Evolutionary conservation across 1,140 invertebrate genomes (phyloP).

Genomic region (Drosophila sp.): DNA sequence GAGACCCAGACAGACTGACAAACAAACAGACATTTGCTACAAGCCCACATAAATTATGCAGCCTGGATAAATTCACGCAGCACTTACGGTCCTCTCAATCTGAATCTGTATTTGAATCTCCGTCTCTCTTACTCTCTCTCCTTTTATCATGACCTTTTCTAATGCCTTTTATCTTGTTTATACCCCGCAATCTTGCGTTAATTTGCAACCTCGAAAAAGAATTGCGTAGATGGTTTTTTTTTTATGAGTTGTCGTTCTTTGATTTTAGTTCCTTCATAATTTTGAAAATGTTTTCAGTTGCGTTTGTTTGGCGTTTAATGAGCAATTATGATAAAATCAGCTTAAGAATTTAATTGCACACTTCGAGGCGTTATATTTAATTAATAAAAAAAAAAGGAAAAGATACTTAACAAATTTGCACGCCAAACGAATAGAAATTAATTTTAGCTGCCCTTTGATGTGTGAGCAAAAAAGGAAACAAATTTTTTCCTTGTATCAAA

Average conservation of each 20-base stretch:
- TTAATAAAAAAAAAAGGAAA: not conserved
- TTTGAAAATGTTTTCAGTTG: conserved; percentile 10
- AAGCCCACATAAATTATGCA: conserved; percentile 68
- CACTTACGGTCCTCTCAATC: not conserved
- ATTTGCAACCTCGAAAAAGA: conserved; percentile 54
- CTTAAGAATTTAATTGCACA: conserved; percentile 32
- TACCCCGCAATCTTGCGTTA: conserved; percentile 26
- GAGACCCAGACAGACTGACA: not conserved
- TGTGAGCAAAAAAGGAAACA: conserved; percentile 1
- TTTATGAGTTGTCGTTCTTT: conserved; percentile 21
- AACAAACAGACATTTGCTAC: not conserved
- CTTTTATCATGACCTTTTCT: conserved; percentile 60
- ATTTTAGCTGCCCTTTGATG: conserved; percentile 7
- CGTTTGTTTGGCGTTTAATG: conserved; percentile 35
- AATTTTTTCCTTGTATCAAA: not conserved
- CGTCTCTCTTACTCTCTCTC: conserved; percentile 1
- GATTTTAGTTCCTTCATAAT: not conserved
- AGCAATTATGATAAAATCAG: conserved; percentile 42
- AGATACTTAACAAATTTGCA: conserved; percentile 1
- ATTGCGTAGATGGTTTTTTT: conserved; percentile 46
- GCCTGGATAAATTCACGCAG: conserved; percentile 1
- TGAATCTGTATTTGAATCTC: conserved; percentile 16
- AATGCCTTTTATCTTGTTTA: conserved; percentile 55
- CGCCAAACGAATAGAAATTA: not conserved
- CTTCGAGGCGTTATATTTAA: conserved; percentile 23